These are phyloP conservation scores for Axis porcinus DNA, from an alignment of 2,113 vertebrate species.

Conservation along the genomic window DNA sequence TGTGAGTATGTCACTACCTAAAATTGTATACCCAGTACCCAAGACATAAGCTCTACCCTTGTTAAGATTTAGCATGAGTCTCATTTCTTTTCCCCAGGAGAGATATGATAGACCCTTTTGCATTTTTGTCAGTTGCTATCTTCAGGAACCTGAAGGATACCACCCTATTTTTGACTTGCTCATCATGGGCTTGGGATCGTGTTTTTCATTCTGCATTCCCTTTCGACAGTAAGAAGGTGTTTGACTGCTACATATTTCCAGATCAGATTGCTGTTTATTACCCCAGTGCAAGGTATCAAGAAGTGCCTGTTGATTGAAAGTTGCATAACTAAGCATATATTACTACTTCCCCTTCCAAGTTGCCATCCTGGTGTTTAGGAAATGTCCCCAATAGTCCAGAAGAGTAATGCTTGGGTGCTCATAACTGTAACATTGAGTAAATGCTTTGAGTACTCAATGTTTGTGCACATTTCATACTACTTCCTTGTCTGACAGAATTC, in stretches of 20 bases:
- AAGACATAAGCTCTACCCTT: background rate
- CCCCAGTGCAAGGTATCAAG: background rate
- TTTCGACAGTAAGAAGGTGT: background rate
- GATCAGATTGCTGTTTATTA: background rate
- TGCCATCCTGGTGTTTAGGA: background rate
- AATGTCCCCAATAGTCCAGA: background rate
- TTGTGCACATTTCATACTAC: accelerated
- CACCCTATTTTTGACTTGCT: background rate
- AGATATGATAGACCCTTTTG: background rate
- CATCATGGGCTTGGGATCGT: background rate
- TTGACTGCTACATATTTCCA: background rate
- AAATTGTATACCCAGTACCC: background rate
- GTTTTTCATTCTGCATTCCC: background rate
- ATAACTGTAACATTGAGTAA: background rate
- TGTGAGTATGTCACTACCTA: background rate
- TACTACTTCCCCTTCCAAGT: accelerated
- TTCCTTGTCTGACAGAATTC: background rate
- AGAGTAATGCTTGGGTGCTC: background rate
- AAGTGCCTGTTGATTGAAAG: background rate
- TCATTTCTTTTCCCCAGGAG: background rate
- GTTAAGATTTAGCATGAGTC: background rate
- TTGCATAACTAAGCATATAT: background rate
- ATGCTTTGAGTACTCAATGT: background rate
- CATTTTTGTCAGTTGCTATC: background rate
- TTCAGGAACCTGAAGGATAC: background rate